Base-by-base conservation (phyloP, 1,140 invertebrate genomes). In the Homarus americanus region DNA sequence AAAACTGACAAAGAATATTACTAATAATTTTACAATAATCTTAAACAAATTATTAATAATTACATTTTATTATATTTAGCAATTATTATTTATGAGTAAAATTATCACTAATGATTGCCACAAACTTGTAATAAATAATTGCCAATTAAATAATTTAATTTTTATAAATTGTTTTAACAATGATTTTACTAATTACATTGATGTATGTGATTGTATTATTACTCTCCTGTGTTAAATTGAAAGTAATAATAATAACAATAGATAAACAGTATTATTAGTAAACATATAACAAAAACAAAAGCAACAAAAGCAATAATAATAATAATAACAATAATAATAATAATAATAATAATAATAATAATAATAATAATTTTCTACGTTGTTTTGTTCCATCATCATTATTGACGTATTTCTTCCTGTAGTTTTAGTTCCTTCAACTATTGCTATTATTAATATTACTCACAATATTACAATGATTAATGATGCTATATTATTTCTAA, bases 311-410 rank as follows among this genome's bases (percentile, higher is more conserved):
- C 24, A 79, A 44, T 79, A 79, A 79, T 44, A 79, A 79, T 44
- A 79, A 79, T 79, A 79, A 79, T 79, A 79, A 79, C 28, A 79
- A 49, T 49, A 79, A 79, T 79, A 79, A 79, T 49, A 79, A 79
- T 49, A 49, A 41, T 49, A 49, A 79, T 41, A 32, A 79, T 40
- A 41, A 79, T 49, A 15, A 79, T 17, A 49, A 41, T 79, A 12
- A 75, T 34, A 34, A 75, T 75, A 28, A 75, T 75, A 28, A 75
- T 75, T 10, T 15, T 75, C 9, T 15, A 15, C 10, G 28, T 75
- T 17, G 28, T 75, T 10, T 12, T 63, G 10, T 63, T 24, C 28
- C 9, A 28, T 76, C 3, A 32, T 40, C 3, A 32, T 28, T 0
- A 32, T 76, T 28, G 20, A n/a, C n/a, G n/a, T n/a, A n/a, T n/a